A percentile compares a stretch with the other conserved stretches of the same genome.
These are phyloP conservation scores for Rhodeus uyekii DNA, from an alignment of 2,797 vertebrate genomes.

Conservation along the genomic window DNA sequence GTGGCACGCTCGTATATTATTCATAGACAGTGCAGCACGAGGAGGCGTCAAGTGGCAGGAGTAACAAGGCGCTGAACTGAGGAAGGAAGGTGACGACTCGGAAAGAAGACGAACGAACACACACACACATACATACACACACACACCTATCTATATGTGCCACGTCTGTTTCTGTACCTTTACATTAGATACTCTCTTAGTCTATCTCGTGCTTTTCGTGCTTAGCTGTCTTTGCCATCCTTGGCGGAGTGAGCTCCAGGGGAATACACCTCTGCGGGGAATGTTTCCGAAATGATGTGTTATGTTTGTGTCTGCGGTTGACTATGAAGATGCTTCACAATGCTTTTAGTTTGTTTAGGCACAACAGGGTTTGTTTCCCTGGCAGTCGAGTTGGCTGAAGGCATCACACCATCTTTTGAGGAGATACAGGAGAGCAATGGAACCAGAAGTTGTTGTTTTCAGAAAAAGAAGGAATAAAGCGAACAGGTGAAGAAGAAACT, in stretches of 20 bases:
- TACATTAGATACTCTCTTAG: conserved; percentile 41
- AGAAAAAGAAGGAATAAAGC: conserved; percentile 24
- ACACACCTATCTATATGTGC: conserved; percentile 15
- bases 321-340: conserved; percentile 39
- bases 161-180: conserved; percentile 45
- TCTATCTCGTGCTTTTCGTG: conserved; percentile 14
- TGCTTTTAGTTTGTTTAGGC: conserved; percentile 47
- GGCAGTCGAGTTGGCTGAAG: conserved; percentile 31
- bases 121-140: conserved; percentile 33
- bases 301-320: conserved; percentile 35
- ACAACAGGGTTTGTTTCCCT: conserved; percentile 52
- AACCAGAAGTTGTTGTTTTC: conserved; percentile 27
- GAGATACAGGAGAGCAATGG: conserved; percentile 44
- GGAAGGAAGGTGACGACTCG: conserved; percentile 64
- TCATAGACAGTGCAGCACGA: conserved; percentile 78
- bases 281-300: conserved; percentile 34
- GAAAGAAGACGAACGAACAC: conserved; percentile 46
- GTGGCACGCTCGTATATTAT: conserved; percentile 83
- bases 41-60: conserved; percentile 78
- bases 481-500: conserved; percentile 5
- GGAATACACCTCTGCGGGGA: conserved; percentile 26
- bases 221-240: conserved; percentile 22
- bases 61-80: conserved; percentile 79
- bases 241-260: conserved; percentile 3
- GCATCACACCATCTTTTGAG: conserved; percentile 19